Conservation (phyloP, 2,888 invertebrate genomes). For the Epinotia bilunana region DNA sequence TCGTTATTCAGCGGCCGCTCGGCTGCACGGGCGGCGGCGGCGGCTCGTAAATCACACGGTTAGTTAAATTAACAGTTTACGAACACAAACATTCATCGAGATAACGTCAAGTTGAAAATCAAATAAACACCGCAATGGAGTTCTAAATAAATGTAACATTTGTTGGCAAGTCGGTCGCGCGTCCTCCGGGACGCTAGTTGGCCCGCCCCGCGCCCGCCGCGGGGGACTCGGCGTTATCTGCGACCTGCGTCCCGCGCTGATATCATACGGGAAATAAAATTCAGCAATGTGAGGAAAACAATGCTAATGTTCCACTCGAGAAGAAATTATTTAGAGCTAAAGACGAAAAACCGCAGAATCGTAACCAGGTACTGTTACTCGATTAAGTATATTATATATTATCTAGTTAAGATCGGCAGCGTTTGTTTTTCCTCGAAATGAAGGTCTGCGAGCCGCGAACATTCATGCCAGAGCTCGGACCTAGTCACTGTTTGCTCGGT, state of each 20-base stretch:
- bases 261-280: not conserved
- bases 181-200: conserved; percentile 3
- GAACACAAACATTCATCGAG: not conserved
- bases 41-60: conserved; percentile 39
- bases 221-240: not conserved
- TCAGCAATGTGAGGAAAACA: not conserved
- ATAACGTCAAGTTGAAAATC: not conserved
- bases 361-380: too few species aligned
- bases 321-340: not conserved
- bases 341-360: not conserved
- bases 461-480: too few species aligned
- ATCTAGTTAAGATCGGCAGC: not conserved
- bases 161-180: conserved; percentile 25
- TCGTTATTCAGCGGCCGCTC: not conserved
- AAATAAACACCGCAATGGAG: conserved; percentile 19
- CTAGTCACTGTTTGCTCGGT: too few species aligned
- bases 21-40: not conserved
- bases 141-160: conserved; percentile 30
- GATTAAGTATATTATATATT: too few species aligned
- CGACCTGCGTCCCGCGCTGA: not conserved
- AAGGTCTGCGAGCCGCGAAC: too few species aligned
- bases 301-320: not conserved
- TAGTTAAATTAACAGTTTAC: conserved; percentile 38
- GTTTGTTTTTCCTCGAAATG: not conserved
- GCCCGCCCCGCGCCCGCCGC: not conserved